These are phyloP conservation scores for Theocolax elegans DNA, from an alignment of 1,140 invertebrate species.

Conservation along the genomic window DNA sequence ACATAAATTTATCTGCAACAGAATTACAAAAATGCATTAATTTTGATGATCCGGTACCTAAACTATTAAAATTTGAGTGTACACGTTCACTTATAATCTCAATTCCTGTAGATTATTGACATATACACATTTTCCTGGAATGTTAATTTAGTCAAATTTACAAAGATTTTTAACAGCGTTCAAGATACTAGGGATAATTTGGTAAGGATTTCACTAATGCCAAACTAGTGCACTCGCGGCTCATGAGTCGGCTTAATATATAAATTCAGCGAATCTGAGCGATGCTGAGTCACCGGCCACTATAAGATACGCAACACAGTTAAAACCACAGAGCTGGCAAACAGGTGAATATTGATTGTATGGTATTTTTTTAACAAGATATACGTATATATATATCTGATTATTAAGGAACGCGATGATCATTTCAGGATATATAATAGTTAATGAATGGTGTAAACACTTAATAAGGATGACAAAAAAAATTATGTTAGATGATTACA, in stretches of 20 bases:
- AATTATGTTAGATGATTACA: conserved; percentile 1
- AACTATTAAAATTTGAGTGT: too few relatives aligned
- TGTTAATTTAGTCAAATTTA: too few relatives aligned
- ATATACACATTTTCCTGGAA: too few relatives aligned
- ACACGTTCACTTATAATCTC: too few relatives aligned
- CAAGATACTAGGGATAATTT: neutral
- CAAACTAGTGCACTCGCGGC: conserved; percentile 24
- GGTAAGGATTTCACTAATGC: conserved; percentile 19
- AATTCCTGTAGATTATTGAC: too few relatives aligned
- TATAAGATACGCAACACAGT: conserved; percentile 33
- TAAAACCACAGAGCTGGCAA: conserved; percentile 27
- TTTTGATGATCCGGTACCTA: too few relatives aligned
- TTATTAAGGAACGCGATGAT: neutral
- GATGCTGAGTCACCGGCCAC: conserved; percentile 23
- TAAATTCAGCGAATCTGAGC: conserved; percentile 20
- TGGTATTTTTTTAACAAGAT: neutral
- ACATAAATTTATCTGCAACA: too few relatives aligned
- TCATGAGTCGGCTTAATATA: conserved; percentile 27
- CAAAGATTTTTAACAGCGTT: conserved; percentile 28
- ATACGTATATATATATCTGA: too few relatives aligned
- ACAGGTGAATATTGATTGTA: conserved; percentile 18
- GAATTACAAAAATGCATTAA: too few relatives aligned
- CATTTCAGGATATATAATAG: neutral
- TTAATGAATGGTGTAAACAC: neutral
- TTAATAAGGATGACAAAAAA: conserved; percentile 17